Evolutionary conservation across 2,888 invertebrate genomes (phyloP).

Genomic region (Scaptomyza caliginosa): DNA sequence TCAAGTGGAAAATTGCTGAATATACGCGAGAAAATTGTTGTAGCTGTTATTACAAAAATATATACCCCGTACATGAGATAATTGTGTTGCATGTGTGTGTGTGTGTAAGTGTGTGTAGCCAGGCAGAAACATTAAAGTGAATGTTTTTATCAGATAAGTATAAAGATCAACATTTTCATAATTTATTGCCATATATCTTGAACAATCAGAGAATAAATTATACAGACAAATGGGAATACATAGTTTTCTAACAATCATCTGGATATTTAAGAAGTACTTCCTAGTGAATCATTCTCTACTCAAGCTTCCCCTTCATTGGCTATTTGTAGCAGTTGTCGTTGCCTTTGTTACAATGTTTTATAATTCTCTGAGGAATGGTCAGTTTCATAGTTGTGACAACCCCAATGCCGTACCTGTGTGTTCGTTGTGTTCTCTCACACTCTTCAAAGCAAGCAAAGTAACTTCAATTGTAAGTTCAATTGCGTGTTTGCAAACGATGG

Average conservation of each 20-base stretch:
- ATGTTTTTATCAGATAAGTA: constrained; percentile 7
- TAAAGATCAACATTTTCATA: constrained; percentile 2
- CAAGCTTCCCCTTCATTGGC: background rate
- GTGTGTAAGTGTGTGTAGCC: constrained; percentile 8
- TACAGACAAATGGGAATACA: background rate
- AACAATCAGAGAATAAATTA: background rate
- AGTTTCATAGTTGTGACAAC: constrained; percentile 12
- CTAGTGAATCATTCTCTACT: background rate
- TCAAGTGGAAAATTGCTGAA: constrained; percentile 77
- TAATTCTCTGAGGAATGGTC: constrained; percentile 38
- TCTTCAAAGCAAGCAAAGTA: constrained; percentile 2
- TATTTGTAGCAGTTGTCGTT: constrained; percentile 14
- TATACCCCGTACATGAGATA: constrained; percentile 26
- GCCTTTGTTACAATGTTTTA: constrained; percentile 24
- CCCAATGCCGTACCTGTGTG: constrained; percentile 8
- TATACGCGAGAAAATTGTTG: constrained; percentile 47
- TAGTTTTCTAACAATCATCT: background rate
- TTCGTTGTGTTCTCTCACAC: constrained; percentile 19
- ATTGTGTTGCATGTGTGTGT: background rate
- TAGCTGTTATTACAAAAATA: constrained; percentile 11
- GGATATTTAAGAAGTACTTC: constrained; percentile 8
- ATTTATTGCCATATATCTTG: background rate
- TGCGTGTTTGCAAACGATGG: constrained; percentile 51
- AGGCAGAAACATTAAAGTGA: constrained; percentile 28
- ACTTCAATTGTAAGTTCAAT: constrained; percentile 38